A percentile compares a stretch with the other conserved stretches of the same genome.
Conservation (phyloP, 2,888 invertebrate genomes). For the Epinotia brunnichana region DNA sequence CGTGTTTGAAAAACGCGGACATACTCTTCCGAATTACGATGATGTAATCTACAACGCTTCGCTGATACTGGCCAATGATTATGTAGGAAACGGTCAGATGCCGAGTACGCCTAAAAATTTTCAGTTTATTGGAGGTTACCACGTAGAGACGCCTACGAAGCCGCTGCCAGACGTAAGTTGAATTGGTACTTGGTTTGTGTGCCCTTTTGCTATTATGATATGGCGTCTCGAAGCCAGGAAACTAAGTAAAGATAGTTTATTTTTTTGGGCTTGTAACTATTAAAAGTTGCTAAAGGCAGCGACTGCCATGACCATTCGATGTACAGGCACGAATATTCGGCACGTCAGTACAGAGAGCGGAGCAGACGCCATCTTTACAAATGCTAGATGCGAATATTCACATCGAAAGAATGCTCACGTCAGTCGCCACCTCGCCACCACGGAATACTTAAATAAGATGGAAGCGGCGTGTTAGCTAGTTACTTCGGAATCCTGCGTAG, state of each 20-base stretch:
- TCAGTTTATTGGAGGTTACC: slow-evolving; percentile 42
- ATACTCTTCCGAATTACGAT: slow-evolving; percentile 12
- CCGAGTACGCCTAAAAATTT: slow-evolving; percentile 44
- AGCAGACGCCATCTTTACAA: too few relatives aligned
- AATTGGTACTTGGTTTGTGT: neutral
- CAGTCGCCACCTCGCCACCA: too few relatives aligned
- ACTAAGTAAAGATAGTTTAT: neutral
- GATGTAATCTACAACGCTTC: slow-evolving; percentile 42
- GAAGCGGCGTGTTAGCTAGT: too few relatives aligned
- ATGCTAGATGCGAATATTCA: too few relatives aligned
- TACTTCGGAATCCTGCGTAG: too few relatives aligned
- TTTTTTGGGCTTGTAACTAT: neutral
- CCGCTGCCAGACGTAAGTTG: slow-evolving; percentile 28
- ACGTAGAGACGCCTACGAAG: slow-evolving; percentile 35
- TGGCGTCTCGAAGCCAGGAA: neutral
- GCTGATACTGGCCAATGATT: slow-evolving; percentile 40
- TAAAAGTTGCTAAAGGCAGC: too few relatives aligned
- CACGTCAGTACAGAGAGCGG: too few relatives aligned
- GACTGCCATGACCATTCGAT: too few relatives aligned
- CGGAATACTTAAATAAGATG: too few relatives aligned
- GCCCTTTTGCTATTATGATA: neutral
- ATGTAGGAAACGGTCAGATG: slow-evolving; percentile 29
- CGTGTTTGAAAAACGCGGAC: slow-evolving; percentile 19
- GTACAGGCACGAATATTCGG: too few relatives aligned
- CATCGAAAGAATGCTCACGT: too few relatives aligned